Base-by-base conservation (phyloP, 2,888 invertebrate species). In the Bruchidius siliquastri region DNA sequence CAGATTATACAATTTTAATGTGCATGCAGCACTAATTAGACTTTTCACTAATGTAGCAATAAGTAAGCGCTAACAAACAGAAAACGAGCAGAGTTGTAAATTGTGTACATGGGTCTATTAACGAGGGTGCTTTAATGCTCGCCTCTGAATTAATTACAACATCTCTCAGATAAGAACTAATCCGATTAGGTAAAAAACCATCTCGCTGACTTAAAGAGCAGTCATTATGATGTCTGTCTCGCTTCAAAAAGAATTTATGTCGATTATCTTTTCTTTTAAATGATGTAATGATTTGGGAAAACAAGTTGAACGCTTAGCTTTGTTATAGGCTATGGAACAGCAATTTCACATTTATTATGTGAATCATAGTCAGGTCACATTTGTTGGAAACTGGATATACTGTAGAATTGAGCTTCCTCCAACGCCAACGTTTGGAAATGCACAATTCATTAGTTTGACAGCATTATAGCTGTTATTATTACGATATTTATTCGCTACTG, bases 21-120 rank as follows among this genome's bases (percentile, higher is more conserved):
- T 69, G 69, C 4, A 69, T 26, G 74, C 69, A 30, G 49, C 49
- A 49, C 49, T 49, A 49, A 49, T 49, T 49, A 13, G 49, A 49
- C 49, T 49, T 49, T 49, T 49, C 49, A 49, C 49, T 49, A 49
- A 49, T 49, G 49, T 49, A 49, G 49, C 49, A 3, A 49, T 49
- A 49, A 49, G 49, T 49, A 49, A 49, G 49, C 49, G 49, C 13
- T 13, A 49, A 49, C 49, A 49, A 49, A 49, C 49, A 49, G 49
- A 49, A 49, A 49, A 49, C 49, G 49, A 49, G 49, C 49, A 13
- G 49, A 49, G 49, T 49, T 49, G 49, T 49, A 49, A 49, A 49
- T 49, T 49, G 49, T 49, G 10, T 68, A 21, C 68, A 68, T 21
- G 22, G 21, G 20, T 21, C 68, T 22, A 21, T 68, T 68, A 68